These are phyloP conservation scores for Streptopelia turtur DNA, from an alignment of 2,797 vertebrate species.

Conservation along the genomic window DNA sequence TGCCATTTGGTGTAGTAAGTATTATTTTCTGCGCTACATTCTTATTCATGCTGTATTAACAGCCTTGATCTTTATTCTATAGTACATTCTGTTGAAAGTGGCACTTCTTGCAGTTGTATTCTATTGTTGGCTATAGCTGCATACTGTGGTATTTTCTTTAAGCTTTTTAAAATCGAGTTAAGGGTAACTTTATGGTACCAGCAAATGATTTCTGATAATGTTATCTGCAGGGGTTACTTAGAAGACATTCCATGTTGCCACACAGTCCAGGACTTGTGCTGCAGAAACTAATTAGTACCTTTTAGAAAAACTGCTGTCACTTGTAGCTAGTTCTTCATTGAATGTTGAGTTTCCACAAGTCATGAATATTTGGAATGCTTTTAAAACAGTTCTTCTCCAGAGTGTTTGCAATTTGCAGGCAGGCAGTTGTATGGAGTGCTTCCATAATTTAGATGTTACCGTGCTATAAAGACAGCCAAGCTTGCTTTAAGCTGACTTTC, in stretches of 20 bases:
- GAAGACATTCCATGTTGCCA: background rate
- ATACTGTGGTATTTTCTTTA: background rate
- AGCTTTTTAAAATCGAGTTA: background rate
- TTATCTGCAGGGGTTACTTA: background rate
- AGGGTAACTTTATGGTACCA: background rate
- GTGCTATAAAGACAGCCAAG: background rate
- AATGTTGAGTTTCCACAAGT: background rate
- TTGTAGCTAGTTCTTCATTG: background rate
- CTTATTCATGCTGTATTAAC: background rate
- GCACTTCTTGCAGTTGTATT: background rate
- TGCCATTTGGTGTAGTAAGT: conserved; percentile 93
- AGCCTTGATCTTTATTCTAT: background rate
- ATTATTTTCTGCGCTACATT: background rate
- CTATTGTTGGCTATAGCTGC: background rate
- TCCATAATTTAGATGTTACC: background rate
- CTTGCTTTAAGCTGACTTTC: background rate
- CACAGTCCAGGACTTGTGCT: background rate
- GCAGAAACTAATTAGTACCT: background rate
- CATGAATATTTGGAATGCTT: background rate
- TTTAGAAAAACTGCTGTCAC: background rate
- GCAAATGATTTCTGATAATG: background rate
- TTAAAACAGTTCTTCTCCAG: background rate
- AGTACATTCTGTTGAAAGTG: background rate
- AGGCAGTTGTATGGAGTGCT: background rate
- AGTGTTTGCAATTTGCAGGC: background rate